phyloP scores from a whole-genome alignment of 1,140 invertebrate genomes.

The Magallana angulata region DNA sequence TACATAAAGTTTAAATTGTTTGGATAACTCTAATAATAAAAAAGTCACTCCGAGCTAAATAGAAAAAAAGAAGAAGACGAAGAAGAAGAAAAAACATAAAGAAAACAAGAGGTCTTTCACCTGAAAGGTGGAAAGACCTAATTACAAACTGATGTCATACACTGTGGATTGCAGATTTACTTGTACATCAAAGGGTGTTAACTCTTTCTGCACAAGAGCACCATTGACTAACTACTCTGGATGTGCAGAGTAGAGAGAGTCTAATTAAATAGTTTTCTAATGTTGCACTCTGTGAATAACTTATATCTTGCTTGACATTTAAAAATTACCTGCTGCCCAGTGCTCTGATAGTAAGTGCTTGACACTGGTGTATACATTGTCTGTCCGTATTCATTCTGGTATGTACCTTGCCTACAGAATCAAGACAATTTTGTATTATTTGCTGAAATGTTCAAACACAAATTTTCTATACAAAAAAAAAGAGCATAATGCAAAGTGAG shows the following conservation, averaged over 20 bases:
- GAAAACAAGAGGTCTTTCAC: no score
- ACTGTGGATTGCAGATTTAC: no score
- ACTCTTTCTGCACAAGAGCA: no score
- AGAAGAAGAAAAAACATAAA: no score
- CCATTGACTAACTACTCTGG: no score
- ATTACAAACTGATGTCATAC: no score
- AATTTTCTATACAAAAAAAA: not conserved
- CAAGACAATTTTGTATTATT: not conserved
- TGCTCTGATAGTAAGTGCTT: conserved; percentile 81
- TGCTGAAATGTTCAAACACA: not conserved
- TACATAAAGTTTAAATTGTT: no score
- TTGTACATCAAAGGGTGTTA: no score
- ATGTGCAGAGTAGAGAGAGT: not conserved
- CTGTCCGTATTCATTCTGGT: conserved; percentile 89
- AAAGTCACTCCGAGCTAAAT: no score
- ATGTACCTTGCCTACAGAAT: conserved; percentile 83
- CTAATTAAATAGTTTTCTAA: not conserved
- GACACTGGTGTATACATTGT: conserved; percentile 86
- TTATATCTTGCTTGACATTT: not conserved
- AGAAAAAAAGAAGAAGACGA: no score
- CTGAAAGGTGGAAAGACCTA: no score
- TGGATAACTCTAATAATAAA: no score
- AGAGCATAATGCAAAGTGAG: not conserved
- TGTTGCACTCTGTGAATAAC: not conserved
- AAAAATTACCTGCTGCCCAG: conserved; percentile 68